Percentiles rank a stretch among this genome's conserved stretches.
phyloP scores from a whole-genome alignment of 2,113 vertebrate genomes.

The Corynorhinus townsendii region DNA sequence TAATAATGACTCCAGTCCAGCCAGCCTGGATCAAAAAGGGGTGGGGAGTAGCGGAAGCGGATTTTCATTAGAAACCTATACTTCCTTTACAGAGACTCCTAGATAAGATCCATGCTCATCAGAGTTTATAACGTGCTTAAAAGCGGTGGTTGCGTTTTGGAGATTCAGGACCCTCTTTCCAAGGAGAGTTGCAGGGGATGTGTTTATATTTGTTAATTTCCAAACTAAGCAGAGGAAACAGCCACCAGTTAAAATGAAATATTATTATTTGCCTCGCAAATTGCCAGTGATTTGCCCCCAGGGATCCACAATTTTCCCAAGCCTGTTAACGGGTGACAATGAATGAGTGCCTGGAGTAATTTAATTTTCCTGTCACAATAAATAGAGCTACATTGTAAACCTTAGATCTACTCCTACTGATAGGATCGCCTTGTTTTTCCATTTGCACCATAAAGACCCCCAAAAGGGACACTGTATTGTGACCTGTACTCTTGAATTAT shows the following conservation, averaged over 20 bases:
- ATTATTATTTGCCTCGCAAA: constrained; percentile 53
- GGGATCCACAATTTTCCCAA: constrained; percentile 87
- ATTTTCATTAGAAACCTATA: not conserved
- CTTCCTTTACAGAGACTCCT: not conserved
- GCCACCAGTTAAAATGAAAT: constrained; percentile 62
- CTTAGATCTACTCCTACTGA: constrained; percentile 81
- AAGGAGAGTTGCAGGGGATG: not conserved
- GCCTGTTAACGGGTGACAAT: constrained; percentile 85
- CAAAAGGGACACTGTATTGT: constrained; percentile 73
- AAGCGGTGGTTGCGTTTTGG: not conserved
- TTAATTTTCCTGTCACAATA: constrained; percentile 90
- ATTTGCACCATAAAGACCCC: constrained; percentile 80
- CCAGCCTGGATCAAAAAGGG: fast-evolving
- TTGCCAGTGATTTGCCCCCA: constrained; percentile 73
- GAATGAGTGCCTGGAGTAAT: constrained; percentile 83
- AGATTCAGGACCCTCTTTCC: not conserved
- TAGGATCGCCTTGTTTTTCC: constrained; percentile 79
- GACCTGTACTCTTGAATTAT: constrained; percentile 72
- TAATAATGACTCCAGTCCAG: not conserved
- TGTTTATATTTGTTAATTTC: constrained; percentile 27
- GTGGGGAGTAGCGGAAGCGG: not conserved
- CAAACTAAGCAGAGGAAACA: constrained; percentile 51
- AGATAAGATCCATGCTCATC: not conserved
- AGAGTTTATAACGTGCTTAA: not conserved
- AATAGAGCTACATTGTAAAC: constrained; percentile 81